Conservation (phyloP, 1,140 invertebrate genomes). For the Cyclargus thomasi region DNA sequence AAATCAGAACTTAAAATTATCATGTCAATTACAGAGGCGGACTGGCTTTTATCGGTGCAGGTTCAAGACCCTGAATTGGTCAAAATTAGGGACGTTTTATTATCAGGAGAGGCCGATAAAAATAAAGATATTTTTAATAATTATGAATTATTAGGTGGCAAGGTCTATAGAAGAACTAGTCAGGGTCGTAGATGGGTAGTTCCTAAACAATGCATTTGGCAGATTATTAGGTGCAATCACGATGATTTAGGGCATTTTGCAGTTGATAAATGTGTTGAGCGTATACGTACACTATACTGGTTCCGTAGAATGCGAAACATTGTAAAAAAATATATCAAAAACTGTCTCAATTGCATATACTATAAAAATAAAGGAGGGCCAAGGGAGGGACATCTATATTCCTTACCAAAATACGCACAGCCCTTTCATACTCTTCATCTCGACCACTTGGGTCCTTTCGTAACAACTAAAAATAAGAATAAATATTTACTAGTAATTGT, state of each 20-base stretch:
- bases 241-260: conserved; percentile 11
- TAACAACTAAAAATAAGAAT: conserved; percentile 5
- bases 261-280: conserved; percentile 7
- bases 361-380: conserved; percentile 2
- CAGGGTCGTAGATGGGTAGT: conserved; percentile 2
- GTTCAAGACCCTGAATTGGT: too few species aligned
- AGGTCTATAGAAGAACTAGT: conserved; percentile 3
- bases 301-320: conserved; percentile 9
- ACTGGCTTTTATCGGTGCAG: neutral
- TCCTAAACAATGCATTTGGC: conserved; percentile 10
- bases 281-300: conserved; percentile 3
- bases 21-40: neutral
- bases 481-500: conserved; percentile 11
- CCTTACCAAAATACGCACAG: conserved; percentile 11
- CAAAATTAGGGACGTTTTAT: too few species aligned
- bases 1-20: neutral
- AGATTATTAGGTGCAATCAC: conserved; percentile 10
- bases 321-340: conserved; percentile 8
- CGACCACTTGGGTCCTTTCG: conserved; percentile 8
- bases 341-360: conserved; percentile 12
- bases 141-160: conserved; percentile 9
- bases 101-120: neutral
- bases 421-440: conserved; percentile 11
- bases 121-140: conserved; percentile 10
- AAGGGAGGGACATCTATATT: neutral